Percentiles rank a stretch among this genome's conserved stretches.
These are phyloP conservation scores for Apis dorsata DNA, from an alignment of 1,140 invertebrate genomes.

Conservation along the genomic window DNA sequence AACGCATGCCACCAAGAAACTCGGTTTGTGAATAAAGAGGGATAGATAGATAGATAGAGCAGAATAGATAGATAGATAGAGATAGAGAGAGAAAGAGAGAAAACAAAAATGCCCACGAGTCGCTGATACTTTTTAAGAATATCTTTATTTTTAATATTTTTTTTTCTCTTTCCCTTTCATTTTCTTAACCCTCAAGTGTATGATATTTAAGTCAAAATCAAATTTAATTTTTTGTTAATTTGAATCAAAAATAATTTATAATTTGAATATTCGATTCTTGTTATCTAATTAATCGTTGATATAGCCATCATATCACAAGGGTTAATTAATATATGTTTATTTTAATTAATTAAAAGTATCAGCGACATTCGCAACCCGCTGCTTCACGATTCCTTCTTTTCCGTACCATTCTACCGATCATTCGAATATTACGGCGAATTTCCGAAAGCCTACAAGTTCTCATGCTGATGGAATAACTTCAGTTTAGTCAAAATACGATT, in stretches of 20 bases:
- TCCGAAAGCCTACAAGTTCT: neutral
- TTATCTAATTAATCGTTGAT: too few relatives aligned
- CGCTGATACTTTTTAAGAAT: slow-evolving; percentile 40
- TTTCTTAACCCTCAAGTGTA: too few relatives aligned
- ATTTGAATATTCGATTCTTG: neutral
- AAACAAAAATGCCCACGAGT: slow-evolving; percentile 51
- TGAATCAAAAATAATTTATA: neutral
- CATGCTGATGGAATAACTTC: too few relatives aligned
- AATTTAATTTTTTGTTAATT: too few relatives aligned
- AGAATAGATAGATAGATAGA: slow-evolving; percentile 16
- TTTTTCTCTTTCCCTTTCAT: neutral
- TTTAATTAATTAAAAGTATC: slow-evolving; percentile 12
- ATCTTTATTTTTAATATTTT: neutral
- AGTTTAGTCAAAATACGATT: neutral
- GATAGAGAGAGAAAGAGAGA: slow-evolving; percentile 38
- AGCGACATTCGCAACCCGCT: slow-evolving; percentile 46
- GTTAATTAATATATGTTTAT: too few relatives aligned
- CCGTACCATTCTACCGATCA: slow-evolving; percentile 34
- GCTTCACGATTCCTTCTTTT: slow-evolving; percentile 38
- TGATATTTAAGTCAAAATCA: too few relatives aligned
- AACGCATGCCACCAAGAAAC: slow-evolving; percentile 72
- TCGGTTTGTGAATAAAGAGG: slow-evolving; percentile 57
- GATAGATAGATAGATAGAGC: slow-evolving; percentile 7
- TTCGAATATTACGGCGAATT: slow-evolving; percentile 3
- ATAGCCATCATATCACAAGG: too few relatives aligned